Percentiles rank a stretch among this genome's conserved stretches.
These are phyloP conservation scores for Tiliacea aurago DNA, from an alignment of 2,888 invertebrate genomes.

Conservation along the genomic window DNA sequence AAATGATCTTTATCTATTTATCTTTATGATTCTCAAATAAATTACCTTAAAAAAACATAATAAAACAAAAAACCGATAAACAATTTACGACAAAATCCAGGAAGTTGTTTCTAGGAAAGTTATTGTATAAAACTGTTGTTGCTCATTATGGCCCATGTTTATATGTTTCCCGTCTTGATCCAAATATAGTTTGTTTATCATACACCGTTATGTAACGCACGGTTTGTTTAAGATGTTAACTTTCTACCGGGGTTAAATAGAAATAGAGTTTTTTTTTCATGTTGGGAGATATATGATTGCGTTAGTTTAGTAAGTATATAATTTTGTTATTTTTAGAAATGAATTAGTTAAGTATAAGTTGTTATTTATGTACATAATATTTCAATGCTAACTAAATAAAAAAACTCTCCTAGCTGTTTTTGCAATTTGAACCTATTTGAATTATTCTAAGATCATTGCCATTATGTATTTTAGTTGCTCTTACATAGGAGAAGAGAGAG, in stretches of 20 bases:
- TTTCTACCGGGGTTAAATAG: conserved; percentile 31
- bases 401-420: no score
- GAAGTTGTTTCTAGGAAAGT: conserved; percentile 50
- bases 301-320: no score
- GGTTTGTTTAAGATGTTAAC: conserved; percentile 28
- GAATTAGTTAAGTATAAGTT: no score
- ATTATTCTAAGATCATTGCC: background rate
- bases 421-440: background rate
- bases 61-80: conserved; percentile 39
- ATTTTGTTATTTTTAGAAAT: no score
- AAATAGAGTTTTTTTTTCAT: conserved; percentile 33
- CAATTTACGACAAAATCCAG: conserved; percentile 44
- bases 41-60: conserved; percentile 16
- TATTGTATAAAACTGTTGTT: conserved; percentile 58
- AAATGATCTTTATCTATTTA: no score
- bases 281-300: background rate
- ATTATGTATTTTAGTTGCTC: background rate
- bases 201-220: conserved; percentile 40
- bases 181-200: conserved; percentile 62
- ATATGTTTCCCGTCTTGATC: conserved; percentile 47
- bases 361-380: no score
- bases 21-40: conserved; percentile 12
- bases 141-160: conserved; percentile 53
- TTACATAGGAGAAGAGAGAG: no score
- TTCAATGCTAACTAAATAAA: no score